These are phyloP conservation scores for Parazoanthus swiftii DNA, from an alignment of 92 coral and sea anemone genomes.

Conservation along the genomic window DNA sequence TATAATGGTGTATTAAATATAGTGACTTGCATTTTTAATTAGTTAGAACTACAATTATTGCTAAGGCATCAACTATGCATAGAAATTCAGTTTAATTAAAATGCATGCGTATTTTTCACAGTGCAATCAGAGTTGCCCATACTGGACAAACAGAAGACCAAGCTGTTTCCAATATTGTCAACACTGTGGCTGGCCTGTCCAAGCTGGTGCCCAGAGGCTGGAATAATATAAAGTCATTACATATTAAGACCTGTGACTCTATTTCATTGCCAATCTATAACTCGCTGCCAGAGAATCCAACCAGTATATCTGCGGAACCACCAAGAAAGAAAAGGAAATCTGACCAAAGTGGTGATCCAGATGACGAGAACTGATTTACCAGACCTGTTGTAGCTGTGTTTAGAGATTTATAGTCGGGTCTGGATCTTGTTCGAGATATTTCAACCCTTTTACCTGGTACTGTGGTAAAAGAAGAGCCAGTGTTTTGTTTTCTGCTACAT, in stretches of 20 bases:
- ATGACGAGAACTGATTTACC: not conserved
- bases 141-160: constrained; percentile 80
- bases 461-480: not conserved
- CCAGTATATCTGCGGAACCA: constrained; percentile 53
- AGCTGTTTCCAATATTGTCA: constrained; percentile 74
- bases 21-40: not conserved
- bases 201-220: constrained; percentile 91
- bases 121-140: constrained; percentile 90
- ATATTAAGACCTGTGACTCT: constrained; percentile 87
- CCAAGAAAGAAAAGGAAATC: constrained; percentile 58
- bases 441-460: not conserved
- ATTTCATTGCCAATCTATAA: constrained; percentile 90
- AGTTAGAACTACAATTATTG: not conserved
- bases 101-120: not conserved
- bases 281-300: constrained; percentile 81
- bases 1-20: too few relatives aligned
- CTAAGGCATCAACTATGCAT: not conserved
- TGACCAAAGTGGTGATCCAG: not conserved
- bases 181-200: constrained; percentile 68
- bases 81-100: not conserved
- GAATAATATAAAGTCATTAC: constrained; percentile 87
- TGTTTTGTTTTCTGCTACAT: not conserved
- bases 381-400: not conserved
- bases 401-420: too few relatives aligned
- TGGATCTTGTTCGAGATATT: not conserved